Base-by-base conservation (phyloP, 2,797 vertebrate species). In the Lithobates pipiens region DNA sequence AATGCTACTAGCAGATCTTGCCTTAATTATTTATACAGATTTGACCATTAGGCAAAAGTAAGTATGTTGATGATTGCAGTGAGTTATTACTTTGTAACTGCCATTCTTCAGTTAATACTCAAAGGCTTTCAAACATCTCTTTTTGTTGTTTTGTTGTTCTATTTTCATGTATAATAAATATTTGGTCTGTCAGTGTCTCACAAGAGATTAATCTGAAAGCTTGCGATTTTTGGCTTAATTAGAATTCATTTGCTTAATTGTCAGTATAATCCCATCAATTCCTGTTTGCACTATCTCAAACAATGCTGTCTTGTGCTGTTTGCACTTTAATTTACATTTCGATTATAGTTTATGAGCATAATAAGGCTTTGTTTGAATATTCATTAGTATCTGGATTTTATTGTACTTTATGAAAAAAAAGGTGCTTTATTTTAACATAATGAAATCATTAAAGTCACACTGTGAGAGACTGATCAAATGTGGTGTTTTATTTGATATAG, bases 281-380 rank as follows among this genome's bases (percentile, higher is more conserved):
- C 90, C 92, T 88, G 88, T 94, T 94, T 92, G 89, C 88, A 88
- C 90, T 85, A 93, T 91, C 91, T 92, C 88, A 89, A 93, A 94
- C 88, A 94, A 92, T 93, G 90, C 91, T 91, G 91, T 92, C 95
- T 95, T 96, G 92, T 92, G 88, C 92, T 94, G 91, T 96, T 96
- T 96, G 93, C 92, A 89, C 94, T 93, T 94, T 94, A 95, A 96
- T 96, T 97, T 88, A 95, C 90, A 96, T 96, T 96, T 96, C 89
- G 91, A 91, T 95, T 95, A 94, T 90, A 91, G 92, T 95, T 94
- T 94, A 94, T 95, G 95, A 97, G 93, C 94, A 95, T 95, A 94
- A 89, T 93, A 93, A 92, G 91, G 86, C 76, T 89, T 89, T 89
- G 76, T 71, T 92, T 96, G 95, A 97, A 97, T 98, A 96, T 96